A percentile compares a stretch with the other conserved stretches of the same genome.
Conservation (phyloP, 2,888 invertebrate species). For the Platynereis dumerilii region DNA sequence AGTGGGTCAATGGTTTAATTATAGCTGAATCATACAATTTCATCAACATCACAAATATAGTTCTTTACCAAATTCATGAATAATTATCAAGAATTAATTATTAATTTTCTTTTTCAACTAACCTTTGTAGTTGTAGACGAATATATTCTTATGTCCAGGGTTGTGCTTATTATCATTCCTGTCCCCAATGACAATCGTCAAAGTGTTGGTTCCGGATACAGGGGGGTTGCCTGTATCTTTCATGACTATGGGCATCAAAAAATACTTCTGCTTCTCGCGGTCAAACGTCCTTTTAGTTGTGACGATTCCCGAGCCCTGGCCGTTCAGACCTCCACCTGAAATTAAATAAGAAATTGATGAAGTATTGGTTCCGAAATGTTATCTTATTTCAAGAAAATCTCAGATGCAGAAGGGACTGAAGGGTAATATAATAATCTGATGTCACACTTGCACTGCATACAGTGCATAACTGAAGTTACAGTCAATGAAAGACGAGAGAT, state of each 20-base stretch:
- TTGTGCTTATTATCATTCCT: constrained; percentile 99
- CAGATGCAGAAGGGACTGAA: too few relatives aligned
- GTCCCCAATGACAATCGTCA: constrained; percentile 93
- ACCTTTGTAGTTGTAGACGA: constrained; percentile 94
- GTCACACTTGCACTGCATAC: too few relatives aligned
- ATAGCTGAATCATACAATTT: too few relatives aligned
- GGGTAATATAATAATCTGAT: too few relatives aligned
- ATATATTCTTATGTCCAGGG: constrained; percentile 93
- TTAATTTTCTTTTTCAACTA: constrained; percentile 42
- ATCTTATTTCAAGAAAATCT: neutral
- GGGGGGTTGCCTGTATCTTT: constrained; percentile 96
- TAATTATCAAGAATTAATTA: too few relatives aligned
- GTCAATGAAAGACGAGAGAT: too few relatives aligned
- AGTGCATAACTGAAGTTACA: too few relatives aligned
- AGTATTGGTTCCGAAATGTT: neutral
- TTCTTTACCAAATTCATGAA: too few relatives aligned
- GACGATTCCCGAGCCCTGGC: constrained; percentile 93
- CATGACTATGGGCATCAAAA: constrained; percentile 94
- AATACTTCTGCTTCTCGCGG: constrained; percentile 94
- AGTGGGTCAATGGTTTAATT: too few relatives aligned
- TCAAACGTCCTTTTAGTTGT: constrained; percentile 91
- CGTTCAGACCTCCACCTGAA: constrained; percentile 41
- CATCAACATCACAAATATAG: too few relatives aligned
- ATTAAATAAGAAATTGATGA: neutral
- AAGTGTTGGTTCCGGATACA: constrained; percentile 84